Percentiles rank a stretch among this genome's conserved stretches.
Evolutionary conservation across 2,113 vertebrate genomes (phyloP).

Genomic region (Scartelaos histophorus): DNA sequence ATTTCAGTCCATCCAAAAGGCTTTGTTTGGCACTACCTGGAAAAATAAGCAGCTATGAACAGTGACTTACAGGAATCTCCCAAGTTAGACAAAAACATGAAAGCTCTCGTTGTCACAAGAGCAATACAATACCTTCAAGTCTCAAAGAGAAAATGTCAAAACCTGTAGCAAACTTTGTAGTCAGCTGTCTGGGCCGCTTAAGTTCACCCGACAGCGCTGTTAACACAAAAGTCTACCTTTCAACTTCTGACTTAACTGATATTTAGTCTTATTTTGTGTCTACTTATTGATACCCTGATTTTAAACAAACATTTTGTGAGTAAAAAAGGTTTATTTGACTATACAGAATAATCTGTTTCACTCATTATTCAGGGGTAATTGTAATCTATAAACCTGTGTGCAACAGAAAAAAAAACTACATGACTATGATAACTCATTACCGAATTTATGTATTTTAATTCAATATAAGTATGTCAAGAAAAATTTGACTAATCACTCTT

Average conservation of each 20-base stretch:
- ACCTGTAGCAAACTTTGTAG: not conserved
- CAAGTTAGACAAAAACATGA: not conserved
- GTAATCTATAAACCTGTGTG: not conserved
- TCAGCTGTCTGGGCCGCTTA: slow-evolving; percentile 1
- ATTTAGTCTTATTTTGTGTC: not conserved
- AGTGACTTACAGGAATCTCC: not conserved
- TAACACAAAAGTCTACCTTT: not conserved
- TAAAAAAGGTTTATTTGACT: not conserved
- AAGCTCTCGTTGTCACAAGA: not conserved
- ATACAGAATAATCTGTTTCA: not conserved
- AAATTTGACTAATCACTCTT: too few species aligned
- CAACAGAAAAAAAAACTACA: not conserved
- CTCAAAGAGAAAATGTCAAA: slow-evolving; percentile 6
- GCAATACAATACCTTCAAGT: slow-evolving; percentile 8
- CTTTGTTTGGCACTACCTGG: not conserved
- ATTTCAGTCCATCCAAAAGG: slow-evolving; percentile 1
- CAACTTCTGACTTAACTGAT: not conserved
- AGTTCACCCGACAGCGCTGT: slow-evolving; percentile 2
- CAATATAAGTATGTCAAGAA: not conserved
- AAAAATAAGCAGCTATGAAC: not conserved
- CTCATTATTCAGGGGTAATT: not conserved
- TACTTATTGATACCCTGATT: not conserved
- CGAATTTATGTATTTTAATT: not conserved
- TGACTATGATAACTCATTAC: not conserved
- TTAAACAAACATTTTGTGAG: not conserved